Base-by-base conservation (phyloP, 2,113 vertebrate species). In the Carassius carassius region DNA sequence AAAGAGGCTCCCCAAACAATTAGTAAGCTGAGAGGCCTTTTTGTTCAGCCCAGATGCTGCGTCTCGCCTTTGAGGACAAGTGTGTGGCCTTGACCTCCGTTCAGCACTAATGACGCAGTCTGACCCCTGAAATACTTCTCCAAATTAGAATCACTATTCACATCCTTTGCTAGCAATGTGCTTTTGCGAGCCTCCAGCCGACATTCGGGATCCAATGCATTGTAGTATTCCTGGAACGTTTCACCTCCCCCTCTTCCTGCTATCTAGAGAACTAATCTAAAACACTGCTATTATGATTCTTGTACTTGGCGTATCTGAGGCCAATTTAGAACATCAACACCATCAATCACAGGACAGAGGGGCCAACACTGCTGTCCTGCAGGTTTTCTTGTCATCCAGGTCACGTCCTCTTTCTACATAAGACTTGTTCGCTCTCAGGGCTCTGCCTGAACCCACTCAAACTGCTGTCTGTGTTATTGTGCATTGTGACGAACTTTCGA, bases 271-370 rank as follows among this genome's bases (percentile, higher is more conserved):
- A 90, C 90, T 90, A 94, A 95, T 95, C 94, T 95, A 93, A 95
- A 93, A 94, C 93, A 88, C 95, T 91, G 96, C 95, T 96, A 97
- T 97, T 97, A 95, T 90, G 93, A 93, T 93, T 95, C 94, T 92
- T 95, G 93, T 93, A 94, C 95, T 97, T 94, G 96, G 95, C 95
- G 96, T 96, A 96, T 97, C 96, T 96, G 94, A 96, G 96, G 96
- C 93, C 96, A 95, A 98, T 99, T 99, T 97, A 94, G 94, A 99
- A 98, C 94, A 97, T 97, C 98, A 99, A 99, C 98, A 99, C 96
- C 98, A 99, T 99, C 97, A 97, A 99, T 99, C 98, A 99, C 95
- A 93, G 91, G 89, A 89, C 92, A 90, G 56, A 91, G 92, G 94
- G 96, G 95, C 95, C 93, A 91, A 97, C 95, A 95, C 94, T 95